Base-by-base conservation (phyloP, 2,888 invertebrate species). In the Taenaris catops region DNA sequence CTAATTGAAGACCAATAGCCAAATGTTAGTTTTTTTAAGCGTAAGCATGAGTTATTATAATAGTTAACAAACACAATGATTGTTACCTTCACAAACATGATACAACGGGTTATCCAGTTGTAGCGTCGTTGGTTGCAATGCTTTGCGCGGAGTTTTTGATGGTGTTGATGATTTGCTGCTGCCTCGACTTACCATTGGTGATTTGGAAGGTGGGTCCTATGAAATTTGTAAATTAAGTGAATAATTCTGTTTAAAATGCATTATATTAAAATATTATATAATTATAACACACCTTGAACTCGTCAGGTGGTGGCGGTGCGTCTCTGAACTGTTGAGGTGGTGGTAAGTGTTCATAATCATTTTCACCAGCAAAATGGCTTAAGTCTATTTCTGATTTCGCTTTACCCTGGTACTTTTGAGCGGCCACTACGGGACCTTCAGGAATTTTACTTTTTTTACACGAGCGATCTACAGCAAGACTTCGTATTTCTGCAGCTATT, bases 321-420 rank as follows among this genome's bases (percentile, higher is more conserved):
- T 95, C 95, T 65, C 94, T 90, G 58, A 95, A 95, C 73, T 95
- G 94, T 59, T 94, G 93, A 1, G 95, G 95, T 0, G 95, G 95
- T 12, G 94, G 94, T 41, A 93, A 88, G 58, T 93, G 91, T 51
- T 94, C 93, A 56, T 93, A 91, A 20, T 91, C 90, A 63, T 88
- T 89, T 48, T 90, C 87, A 28, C 84, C 84, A n/a, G 59, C 51
- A 34, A 88, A 78, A 48, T 87, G 88, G 18, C 88, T 83, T 11
- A 91, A 69, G 55, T 91, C 87, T 12, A 91, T 71, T 54, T 89
- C 90, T 5, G 91, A 91, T 58, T 80, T 90, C 1, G 90, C 89
- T 62, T 90, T 91, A 36, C 61, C 74, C 1, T 70, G 63, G 43
- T 71, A 76, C 47, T 76, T 83, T 41, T 79, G 73, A n/a, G 58